Conservation (phyloP, 2,888 invertebrate genomes). For the Dermolepida albohirtum region DNA sequence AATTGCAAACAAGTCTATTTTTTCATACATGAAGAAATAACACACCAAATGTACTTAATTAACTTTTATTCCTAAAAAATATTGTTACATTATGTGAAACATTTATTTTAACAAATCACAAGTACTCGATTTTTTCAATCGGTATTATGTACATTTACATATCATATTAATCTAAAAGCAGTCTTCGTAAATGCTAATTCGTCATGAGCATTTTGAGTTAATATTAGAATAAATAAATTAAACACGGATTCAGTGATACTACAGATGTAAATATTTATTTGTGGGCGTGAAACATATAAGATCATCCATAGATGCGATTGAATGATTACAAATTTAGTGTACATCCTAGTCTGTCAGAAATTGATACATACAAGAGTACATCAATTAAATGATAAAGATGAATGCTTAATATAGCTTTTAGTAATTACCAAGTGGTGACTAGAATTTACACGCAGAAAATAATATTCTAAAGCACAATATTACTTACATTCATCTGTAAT, state of each 20-base stretch:
- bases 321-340: background rate
- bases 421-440: too few relatives aligned
- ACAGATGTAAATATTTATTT: background rate
- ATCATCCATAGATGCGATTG: conserved; percentile 7
- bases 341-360: too few relatives aligned
- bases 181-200: conserved; percentile 40
- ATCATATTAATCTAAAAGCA: conserved; percentile 39
- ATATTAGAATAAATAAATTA: conserved; percentile 40
- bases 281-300: background rate
- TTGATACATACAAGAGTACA: too few relatives aligned
- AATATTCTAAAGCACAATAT: background rate
- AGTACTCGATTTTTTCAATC: conserved; percentile 20
- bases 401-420: too few relatives aligned
- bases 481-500: background rate
- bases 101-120: conserved; percentile 27
- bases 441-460: too few relatives aligned
- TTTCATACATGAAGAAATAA: background rate
- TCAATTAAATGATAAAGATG: too few relatives aligned
- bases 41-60: conserved; percentile 11
- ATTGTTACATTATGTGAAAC: conserved; percentile 31
- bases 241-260: conserved; percentile 7
- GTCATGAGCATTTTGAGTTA: conserved; percentile 37
- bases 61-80: conserved; percentile 38
- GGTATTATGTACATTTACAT: conserved; percentile 27
- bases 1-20: too few relatives aligned